These are phyloP conservation scores for Chaetura pelagica DNA, from an alignment of 2,113 vertebrate genomes.

Conservation along the genomic window DNA sequence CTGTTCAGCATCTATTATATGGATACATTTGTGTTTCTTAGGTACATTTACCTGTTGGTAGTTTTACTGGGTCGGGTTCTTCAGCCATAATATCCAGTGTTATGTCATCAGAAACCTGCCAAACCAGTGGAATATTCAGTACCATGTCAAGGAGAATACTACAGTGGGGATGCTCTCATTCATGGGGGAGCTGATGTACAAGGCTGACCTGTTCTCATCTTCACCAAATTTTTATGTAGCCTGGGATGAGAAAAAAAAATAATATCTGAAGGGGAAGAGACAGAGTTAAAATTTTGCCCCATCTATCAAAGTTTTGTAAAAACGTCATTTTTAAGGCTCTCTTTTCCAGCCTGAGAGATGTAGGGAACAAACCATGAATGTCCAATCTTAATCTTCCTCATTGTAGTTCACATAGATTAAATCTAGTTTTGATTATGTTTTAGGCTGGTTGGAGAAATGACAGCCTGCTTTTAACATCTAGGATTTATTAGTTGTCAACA, in stretches of 20 bases:
- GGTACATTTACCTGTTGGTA: not conserved
- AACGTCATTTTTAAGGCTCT: not conserved
- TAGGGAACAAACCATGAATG: not conserved
- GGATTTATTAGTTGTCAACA: not conserved
- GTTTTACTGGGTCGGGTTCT: not conserved
- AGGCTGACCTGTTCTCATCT: not conserved
- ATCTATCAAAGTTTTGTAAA: not conserved
- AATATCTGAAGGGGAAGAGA: not conserved
- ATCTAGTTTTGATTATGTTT: not conserved
- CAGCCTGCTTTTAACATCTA: not conserved
- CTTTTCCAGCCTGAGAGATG: not conserved
- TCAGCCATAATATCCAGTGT: not conserved
- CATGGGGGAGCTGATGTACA: not conserved
- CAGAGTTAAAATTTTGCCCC: not conserved
- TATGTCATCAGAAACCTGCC: not conserved
- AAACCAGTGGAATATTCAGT: not conserved
- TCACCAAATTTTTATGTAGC: not conserved
- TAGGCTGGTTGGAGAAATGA: not conserved
- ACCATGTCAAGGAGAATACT: not conserved
- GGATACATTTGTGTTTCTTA: not conserved
- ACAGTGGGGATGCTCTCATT: not conserved
- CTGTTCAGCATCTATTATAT: not conserved
- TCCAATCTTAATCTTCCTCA: not conserved
- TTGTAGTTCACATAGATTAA: not conserved
- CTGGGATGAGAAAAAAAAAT: not conserved